Conservation (phyloP, 2,888 invertebrate genomes). For the Pachydiplax longipennis region DNA sequence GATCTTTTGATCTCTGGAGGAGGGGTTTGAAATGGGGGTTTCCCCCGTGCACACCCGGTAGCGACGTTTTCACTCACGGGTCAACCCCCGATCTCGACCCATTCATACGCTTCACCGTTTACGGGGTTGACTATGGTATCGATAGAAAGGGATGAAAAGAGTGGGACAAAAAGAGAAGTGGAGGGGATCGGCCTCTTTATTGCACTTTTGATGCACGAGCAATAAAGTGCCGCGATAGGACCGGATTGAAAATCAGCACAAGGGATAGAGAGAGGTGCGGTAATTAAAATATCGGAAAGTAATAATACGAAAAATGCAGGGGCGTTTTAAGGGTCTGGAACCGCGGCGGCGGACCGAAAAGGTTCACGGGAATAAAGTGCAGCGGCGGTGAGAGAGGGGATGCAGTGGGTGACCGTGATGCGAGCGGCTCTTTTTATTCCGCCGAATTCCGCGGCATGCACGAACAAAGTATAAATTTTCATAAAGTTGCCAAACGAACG, state of each 20-base stretch:
- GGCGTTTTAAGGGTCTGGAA: neutral
- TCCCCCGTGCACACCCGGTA: neutral
- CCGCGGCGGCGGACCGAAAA: neutral
- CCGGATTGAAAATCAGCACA: neutral
- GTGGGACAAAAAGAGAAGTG: neutral
- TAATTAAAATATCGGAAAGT: slow-evolving; percentile 39
- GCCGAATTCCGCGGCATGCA: neutral
- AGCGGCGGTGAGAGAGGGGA: neutral
- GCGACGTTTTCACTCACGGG: neutral
- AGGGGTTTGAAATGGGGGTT: neutral
- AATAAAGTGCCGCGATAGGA: slow-evolving; percentile 26
- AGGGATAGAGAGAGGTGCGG: neutral
- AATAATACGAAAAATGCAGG: slow-evolving; percentile 32
- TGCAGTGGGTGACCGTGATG: slow-evolving; percentile 29
- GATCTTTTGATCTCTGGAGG: neutral
- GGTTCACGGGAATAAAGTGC: slow-evolving; percentile 6
- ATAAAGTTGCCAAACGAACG: slow-evolving; percentile 22
- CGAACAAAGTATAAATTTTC: slow-evolving; percentile 23
- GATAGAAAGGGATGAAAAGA: neutral
- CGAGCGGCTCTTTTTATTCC: neutral
- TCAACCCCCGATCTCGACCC: neutral
- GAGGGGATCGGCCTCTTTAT: neutral
- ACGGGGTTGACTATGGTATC: neutral
- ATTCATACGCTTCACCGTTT: neutral
- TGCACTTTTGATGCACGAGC: slow-evolving; percentile 44